phyloP scores from a whole-genome alignment of 1,140 invertebrate genomes.

The Acromyrmex echinatior region DNA sequence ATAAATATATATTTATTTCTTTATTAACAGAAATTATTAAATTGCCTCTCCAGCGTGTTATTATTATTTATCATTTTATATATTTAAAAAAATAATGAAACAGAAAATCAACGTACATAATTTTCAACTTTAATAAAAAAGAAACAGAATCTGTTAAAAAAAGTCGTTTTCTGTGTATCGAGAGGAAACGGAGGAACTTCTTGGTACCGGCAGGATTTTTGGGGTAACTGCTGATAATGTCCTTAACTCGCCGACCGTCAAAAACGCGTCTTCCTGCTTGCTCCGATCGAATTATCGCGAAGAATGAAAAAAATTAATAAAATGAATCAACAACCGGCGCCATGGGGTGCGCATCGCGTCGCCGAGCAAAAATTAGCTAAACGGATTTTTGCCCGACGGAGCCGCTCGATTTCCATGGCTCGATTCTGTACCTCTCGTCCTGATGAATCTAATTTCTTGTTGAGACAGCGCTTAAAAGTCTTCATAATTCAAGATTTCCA shows the following conservation, averaged over 20 bases:
- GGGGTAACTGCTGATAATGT: conserved; percentile 73
- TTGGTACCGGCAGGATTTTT: conserved; percentile 68
- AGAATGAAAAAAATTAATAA: conserved; percentile 80
- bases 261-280: conserved; percentile 66
- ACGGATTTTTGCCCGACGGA: conserved; percentile 72
- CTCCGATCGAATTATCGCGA: conserved; percentile 76
- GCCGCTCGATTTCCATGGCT: conserved; percentile 58
- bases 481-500: conserved; percentile 48
- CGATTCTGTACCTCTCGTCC: conserved; percentile 6
- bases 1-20: neutral
- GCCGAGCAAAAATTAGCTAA: conserved; percentile 74
- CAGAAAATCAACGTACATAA: neutral
- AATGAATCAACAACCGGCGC: conserved; percentile 77
- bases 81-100: neutral
- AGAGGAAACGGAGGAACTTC: conserved; percentile 47
- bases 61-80: neutral
- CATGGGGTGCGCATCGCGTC: conserved; percentile 44
- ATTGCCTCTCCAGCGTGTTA: neutral
- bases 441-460: conserved; percentile 57
- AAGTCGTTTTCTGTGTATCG: neutral
- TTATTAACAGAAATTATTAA: neutral
- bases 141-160: neutral
- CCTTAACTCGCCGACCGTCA: conserved; percentile 70
- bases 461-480: conserved; percentile 65
- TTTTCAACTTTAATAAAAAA: neutral